Conservation (phyloP, 1,140 invertebrate species). For the Vanessa atalanta region DNA sequence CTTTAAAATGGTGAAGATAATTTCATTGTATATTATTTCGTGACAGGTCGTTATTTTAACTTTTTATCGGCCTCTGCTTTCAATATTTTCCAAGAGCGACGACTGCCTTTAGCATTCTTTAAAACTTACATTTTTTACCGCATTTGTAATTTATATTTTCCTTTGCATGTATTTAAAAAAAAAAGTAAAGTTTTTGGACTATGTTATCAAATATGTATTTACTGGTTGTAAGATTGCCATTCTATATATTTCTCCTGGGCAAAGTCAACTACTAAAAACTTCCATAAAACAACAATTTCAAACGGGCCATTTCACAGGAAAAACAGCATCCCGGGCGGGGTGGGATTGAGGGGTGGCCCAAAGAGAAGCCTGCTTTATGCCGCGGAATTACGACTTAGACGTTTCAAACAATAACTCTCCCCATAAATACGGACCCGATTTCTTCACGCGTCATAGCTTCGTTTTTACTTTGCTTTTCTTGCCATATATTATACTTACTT, state of each 20-base stretch:
- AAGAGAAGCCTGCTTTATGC: conserved; percentile 77
- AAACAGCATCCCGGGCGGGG: conserved; percentile 72
- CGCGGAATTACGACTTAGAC: conserved; percentile 80
- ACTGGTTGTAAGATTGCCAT: conserved; percentile 63
- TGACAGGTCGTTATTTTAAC: conserved; percentile 79
- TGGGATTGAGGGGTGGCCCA: conserved; percentile 47
- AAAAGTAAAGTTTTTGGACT: background rate
- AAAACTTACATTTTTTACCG: conserved; percentile 28
- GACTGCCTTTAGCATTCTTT: conserved; percentile 38
- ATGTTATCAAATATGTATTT: conserved; percentile 28
- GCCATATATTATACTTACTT: background rate
- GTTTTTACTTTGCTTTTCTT: conserved; percentile 58
- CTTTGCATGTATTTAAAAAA: background rate
- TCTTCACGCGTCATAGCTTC: conserved; percentile 78
- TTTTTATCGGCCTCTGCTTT: conserved; percentile 73
- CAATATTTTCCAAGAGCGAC: conserved; percentile 62
- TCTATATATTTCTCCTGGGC: conserved; percentile 69
- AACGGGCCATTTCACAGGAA: conserved; percentile 79
- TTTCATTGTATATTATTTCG: conserved; percentile 79
- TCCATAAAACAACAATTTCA: conserved; percentile 81
- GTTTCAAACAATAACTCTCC: conserved; percentile 80
- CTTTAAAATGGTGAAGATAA: conserved; percentile 79
- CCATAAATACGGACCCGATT: conserved; percentile 79
- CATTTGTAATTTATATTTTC: conserved; percentile 30
- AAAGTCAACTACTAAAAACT: conserved; percentile 81